phyloP scores from a whole-genome alignment of 2,797 vertebrate species.

The Rhinophrynus dorsalis region DNA sequence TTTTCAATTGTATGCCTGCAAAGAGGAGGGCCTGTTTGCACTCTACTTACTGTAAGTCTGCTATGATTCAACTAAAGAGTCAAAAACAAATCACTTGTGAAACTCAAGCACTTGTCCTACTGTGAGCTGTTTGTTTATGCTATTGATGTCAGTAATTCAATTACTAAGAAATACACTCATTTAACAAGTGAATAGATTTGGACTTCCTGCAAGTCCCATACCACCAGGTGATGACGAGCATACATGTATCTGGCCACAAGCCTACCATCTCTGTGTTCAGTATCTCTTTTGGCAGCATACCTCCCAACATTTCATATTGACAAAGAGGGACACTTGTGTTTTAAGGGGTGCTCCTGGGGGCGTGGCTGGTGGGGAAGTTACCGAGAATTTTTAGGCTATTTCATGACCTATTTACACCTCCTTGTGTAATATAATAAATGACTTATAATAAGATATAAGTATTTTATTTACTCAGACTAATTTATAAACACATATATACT shows the following conservation, averaged over 20 bases:
- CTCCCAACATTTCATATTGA: too few relatives aligned
- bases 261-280: too few relatives aligned
- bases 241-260: background rate
- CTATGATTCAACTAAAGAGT: slow-evolving; percentile 50
- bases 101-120: slow-evolving; percentile 50
- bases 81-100: slow-evolving; percentile 65
- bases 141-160: slow-evolving; percentile 58
- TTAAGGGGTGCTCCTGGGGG: too few relatives aligned
- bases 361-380: too few relatives aligned
- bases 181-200: slow-evolving; percentile 66
- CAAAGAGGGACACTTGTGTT: too few relatives aligned
- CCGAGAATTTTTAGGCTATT: too few relatives aligned
- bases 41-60: slow-evolving; percentile 52
- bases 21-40: slow-evolving; percentile 51
- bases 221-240: slow-evolving; percentile 42
- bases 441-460: too few relatives aligned
- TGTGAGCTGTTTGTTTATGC: slow-evolving; percentile 59
- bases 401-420: too few relatives aligned
- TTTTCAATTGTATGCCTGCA: slow-evolving; percentile 38
- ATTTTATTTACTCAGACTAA: too few relatives aligned
- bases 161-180: slow-evolving; percentile 60
- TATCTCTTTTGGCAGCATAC: too few relatives aligned
- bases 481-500: too few relatives aligned
- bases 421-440: too few relatives aligned
- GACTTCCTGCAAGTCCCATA: slow-evolving; percentile 59